Evolutionary conservation across 2,888 invertebrate species (phyloP).

Genomic region (Barypeithes pellucidus): DNA sequence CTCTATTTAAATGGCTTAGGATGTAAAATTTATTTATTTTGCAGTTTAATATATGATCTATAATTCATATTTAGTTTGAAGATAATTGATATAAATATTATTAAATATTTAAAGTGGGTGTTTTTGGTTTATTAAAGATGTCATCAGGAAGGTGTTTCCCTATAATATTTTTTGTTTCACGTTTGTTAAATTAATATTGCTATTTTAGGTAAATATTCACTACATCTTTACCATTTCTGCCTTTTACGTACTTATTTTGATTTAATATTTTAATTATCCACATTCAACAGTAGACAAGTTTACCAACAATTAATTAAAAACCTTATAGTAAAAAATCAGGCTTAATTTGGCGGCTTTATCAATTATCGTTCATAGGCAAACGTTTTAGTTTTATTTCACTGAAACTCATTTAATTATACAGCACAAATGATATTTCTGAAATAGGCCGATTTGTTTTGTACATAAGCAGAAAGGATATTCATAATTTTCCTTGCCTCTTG

Average conservation of each 20-base stretch:
- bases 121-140: constrained; percentile 24
- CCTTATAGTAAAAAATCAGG: too few species aligned
- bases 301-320: too few species aligned
- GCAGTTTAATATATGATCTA: not conserved
- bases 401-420: too few species aligned
- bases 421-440: too few species aligned
- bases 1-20: constrained; percentile 6
- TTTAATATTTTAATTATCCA: too few species aligned
- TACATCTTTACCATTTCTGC: not conserved
- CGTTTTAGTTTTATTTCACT: too few species aligned
- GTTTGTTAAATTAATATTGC: constrained; percentile 25
- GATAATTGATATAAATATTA: not conserved
- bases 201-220: constrained; percentile 4
- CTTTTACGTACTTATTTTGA: not conserved
- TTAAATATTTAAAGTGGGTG: constrained; percentile 5
- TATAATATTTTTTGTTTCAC: constrained; percentile 60
- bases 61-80: constrained; percentile 7
- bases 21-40: constrained; percentile 17
- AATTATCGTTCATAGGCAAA: too few species aligned
- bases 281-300: too few species aligned
- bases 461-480: too few species aligned
- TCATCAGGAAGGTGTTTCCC: constrained; percentile 40
- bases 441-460: too few species aligned
- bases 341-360: too few species aligned
- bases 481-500: too few species aligned